Conservation (phyloP, 2,888 invertebrate genomes). For the Tetragonula carbonaria region DNA sequence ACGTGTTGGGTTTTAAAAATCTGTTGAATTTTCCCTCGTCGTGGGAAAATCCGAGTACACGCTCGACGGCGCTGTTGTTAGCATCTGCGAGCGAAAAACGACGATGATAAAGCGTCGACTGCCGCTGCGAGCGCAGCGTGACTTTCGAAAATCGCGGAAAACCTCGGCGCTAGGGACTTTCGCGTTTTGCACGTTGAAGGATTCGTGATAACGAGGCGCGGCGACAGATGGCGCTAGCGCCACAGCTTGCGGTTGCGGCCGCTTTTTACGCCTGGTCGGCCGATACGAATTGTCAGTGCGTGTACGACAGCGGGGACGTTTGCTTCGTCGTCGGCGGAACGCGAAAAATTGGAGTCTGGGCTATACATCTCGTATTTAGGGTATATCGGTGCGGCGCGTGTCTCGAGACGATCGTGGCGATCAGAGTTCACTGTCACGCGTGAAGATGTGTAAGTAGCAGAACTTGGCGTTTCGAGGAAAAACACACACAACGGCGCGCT, state of each 20-base stretch:
- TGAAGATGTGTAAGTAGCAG: conserved; percentile 5
- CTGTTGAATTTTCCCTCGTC: too few relatives aligned
- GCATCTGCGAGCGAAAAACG: too few relatives aligned
- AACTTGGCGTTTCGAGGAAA: conserved; percentile 10
- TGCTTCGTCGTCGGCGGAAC: conserved; percentile 24
- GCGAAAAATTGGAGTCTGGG: not conserved
- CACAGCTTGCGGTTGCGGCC: conserved; percentile 10
- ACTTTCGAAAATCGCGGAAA: conserved; percentile 32
- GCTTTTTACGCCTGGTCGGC: conserved; percentile 26
- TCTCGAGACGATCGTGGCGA: conserved; percentile 15
- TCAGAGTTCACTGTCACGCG: not conserved
- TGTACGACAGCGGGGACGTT: conserved; percentile 53
- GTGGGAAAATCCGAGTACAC: not conserved
- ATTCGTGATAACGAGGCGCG: not conserved
- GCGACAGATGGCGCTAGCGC: conserved; percentile 51
- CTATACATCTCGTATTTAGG: not conserved
- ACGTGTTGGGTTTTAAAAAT: too few relatives aligned
- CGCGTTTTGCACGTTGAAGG: not conserved
- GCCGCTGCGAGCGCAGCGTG: not conserved
- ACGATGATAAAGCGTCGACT: not conserved
- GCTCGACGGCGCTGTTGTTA: too few relatives aligned
- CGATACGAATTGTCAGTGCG: conserved; percentile 64
- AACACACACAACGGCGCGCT: not conserved
- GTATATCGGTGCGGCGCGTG: conserved; percentile 5
- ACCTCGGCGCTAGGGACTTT: conserved; percentile 38